Percentiles rank a stretch among this genome's conserved stretches.
phyloP scores from a whole-genome alignment of 2,797 vertebrate genomes.

The Mastacembelus armatus region DNA sequence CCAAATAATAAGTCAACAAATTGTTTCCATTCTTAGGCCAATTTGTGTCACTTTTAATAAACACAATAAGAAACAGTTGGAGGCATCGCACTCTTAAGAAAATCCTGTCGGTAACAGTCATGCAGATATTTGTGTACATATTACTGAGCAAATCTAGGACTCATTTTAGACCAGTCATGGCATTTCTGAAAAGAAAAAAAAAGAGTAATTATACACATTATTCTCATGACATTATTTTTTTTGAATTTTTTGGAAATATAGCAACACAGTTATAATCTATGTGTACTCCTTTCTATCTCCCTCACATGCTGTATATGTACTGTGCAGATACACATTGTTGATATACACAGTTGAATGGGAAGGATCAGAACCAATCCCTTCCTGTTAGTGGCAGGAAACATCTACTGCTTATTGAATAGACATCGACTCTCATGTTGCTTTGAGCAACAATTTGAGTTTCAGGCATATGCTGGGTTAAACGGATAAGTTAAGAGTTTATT shows the following conservation, averaged over 20 bases:
- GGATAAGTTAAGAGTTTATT: constrained; percentile 74
- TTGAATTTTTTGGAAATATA: no score
- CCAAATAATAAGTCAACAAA: neutral
- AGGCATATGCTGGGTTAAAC: constrained; percentile 63
- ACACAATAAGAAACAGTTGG: no score
- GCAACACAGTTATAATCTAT: no score
- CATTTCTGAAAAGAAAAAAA: no score
- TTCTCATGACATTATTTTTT: no score
- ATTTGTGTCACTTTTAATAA: no score
- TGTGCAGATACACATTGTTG: constrained; percentile 22
- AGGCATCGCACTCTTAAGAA: no score
- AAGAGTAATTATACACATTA: no score
- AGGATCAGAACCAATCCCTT: constrained; percentile 57
- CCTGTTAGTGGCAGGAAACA: constrained; percentile 73
- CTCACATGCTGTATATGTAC: neutral
- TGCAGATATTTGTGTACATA: no score
- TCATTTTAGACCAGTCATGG: no score
- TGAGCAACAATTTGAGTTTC: constrained; percentile 63
- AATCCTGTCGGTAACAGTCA: no score
- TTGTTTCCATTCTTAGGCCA: neutral
- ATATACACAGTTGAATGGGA: constrained; percentile 42
- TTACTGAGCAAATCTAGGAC: no score
- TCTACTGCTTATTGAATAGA: constrained; percentile 74
- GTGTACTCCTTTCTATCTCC: neutral
- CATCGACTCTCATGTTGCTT: constrained; percentile 73